Base-by-base conservation (phyloP, 1,140 invertebrate genomes). In the Drosophila suzukii region DNA sequence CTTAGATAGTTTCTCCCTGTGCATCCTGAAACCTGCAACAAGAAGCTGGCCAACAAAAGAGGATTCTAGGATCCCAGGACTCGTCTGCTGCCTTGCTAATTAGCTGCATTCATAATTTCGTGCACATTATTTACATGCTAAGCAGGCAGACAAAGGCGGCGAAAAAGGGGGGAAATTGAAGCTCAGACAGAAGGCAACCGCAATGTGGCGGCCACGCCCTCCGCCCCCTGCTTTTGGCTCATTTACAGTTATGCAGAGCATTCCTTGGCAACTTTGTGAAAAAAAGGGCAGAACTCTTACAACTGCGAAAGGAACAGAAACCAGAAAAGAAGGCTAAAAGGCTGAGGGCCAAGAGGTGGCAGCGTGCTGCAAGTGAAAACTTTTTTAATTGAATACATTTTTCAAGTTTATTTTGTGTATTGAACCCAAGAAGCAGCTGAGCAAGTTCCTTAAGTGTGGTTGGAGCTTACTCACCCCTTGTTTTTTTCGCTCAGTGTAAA, bases 81-180 rank as follows among this genome's bases (percentile, higher is more conserved):
- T 58, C 36, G 43, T 47, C 38, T 60, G 57, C 15, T 51, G 54
- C 59, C 63, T 32, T 72, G 67, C 85, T 89, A 89, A 89, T 89
- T 89, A 89, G 85, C 85, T 89, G 85, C 85, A 89, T 89, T 89
- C 85, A 89, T 89, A 89, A 89, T 89, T 89, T 79, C 63, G 74
- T 78, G 84, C 77, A 89, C 84, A 89, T 89, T 89, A 89, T 89
- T 89, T 89, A 89, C 84, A 89, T 89, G 77, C 80, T 89, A 89
- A 89, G 84, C 74, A 62, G 74, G 63, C 53, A 63, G 63, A 73
- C 39, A 51, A 50, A 56, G 47, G 55, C 36, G 30, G 27, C 15
- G 47, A 15, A 56, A 30, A 39, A 34, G 15, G 49, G 20, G 39
- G 41, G 15, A 11, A 17, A 47, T 41, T 44, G 46, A 63, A 63